phyloP scores from a whole-genome alignment of 2,888 invertebrate species.

The Shargacucullia verbasci region DNA sequence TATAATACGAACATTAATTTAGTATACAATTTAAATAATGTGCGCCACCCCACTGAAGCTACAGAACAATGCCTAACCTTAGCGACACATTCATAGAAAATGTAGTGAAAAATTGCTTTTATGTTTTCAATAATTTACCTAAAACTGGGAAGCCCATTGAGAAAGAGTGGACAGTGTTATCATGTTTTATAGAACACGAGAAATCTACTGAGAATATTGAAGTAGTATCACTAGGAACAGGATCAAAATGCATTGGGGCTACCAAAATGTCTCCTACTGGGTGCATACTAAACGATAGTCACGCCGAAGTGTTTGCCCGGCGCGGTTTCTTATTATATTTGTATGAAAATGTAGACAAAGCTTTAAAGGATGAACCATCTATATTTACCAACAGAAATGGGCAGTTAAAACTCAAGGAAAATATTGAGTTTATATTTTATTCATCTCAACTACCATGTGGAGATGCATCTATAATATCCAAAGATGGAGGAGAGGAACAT shows the following conservation, averaged over 20 bases:
- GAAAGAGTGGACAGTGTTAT: conserved; percentile 95
- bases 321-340: conserved; percentile 94
- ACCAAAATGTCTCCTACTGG: conserved; percentile 91
- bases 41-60: neutral
- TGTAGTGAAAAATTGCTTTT: conserved; percentile 89
- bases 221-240: conserved; percentile 95
- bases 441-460: conserved; percentile 97
- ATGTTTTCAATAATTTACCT: conserved; percentile 90
- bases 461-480: conserved; percentile 96
- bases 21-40: neutral
- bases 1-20: too few relatives aligned
- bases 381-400: conserved; percentile 68
- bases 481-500: conserved; percentile 71
- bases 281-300: conserved; percentile 95
- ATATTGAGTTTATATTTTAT: conserved; percentile 94
- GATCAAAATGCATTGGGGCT: conserved; percentile 96
- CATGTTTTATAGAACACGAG: conserved; percentile 91
- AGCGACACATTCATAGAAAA: conserved; percentile 72
- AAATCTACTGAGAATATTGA: conserved; percentile 70
- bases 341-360: conserved; percentile 89
- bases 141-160: conserved; percentile 94
- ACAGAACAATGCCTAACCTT: conserved; percentile 63
- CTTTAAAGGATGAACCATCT: conserved; percentile 68
- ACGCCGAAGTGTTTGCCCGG: conserved; percentile 96
- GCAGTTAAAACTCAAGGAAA: conserved; percentile 86